Evolutionary conservation across 2,797 vertebrate species (phyloP).

Genomic region (Silurus lanzhouensis): DNA sequence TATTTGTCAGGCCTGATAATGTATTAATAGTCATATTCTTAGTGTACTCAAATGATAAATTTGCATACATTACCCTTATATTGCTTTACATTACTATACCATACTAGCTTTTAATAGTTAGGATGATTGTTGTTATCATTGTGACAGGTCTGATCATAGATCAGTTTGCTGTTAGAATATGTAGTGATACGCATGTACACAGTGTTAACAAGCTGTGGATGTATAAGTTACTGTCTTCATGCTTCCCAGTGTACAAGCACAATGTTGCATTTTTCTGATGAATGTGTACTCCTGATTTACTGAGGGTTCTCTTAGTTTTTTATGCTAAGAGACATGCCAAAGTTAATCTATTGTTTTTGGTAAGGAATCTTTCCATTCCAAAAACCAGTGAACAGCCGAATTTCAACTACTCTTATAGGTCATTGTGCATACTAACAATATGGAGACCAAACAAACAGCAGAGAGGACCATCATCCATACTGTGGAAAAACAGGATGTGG

Average conservation of each 20-base stretch:
- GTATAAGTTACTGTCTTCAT: neutral
- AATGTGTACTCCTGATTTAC: constrained; percentile 50
- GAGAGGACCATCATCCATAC: constrained; percentile 62
- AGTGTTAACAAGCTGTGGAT: neutral
- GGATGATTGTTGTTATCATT: neutral
- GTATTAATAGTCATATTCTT: neutral
- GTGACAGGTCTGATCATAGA: too few relatives aligned
- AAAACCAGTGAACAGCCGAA: constrained; percentile 27
- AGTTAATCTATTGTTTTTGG: constrained; percentile 70
- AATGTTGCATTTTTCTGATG: neutral
- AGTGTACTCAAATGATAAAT: neutral
- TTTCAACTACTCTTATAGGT: constrained; percentile 53
- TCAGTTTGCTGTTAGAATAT: neutral
- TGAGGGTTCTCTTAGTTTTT: constrained; percentile 22
- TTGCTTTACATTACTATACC: neutral
- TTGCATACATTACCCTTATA: neutral
- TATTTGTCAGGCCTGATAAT: too few relatives aligned
- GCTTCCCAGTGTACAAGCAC: neutral
- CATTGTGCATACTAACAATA: constrained; percentile 56
- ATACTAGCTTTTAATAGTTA: neutral
- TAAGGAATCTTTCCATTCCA: constrained; percentile 44
- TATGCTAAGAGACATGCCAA: constrained; percentile 47
- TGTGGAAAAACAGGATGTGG: constrained; percentile 42
- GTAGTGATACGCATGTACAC: neutral
- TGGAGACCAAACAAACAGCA: constrained; percentile 65